Conservation (phyloP, 2,113 vertebrate genomes). For the Herpailurus yagouaroundi region DNA sequence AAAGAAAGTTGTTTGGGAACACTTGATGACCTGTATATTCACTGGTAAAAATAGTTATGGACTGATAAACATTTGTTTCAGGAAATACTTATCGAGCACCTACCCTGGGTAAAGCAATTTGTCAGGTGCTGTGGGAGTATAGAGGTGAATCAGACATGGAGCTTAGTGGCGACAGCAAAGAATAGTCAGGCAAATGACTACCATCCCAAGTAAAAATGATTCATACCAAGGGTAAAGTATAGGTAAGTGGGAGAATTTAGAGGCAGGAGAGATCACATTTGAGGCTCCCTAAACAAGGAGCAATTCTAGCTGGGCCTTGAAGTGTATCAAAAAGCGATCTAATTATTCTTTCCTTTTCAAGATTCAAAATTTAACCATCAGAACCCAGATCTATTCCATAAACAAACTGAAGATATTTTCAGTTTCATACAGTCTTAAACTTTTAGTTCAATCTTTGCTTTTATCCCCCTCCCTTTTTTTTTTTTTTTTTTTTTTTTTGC, state of each 20-base stretch:
- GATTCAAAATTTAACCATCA: constrained; percentile 3
- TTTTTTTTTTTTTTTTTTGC: too few relatives aligned
- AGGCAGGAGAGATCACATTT: neutral
- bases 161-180: neutral
- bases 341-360: constrained; percentile 41
- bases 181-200: neutral
- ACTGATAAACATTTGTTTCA: neutral
- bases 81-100: constrained; percentile 1
- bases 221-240: neutral
- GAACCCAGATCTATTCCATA: neutral
- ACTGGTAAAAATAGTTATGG: neutral
- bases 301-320: neutral
- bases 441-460: neutral
- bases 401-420: neutral
- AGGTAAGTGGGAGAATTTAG: neutral
- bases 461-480: neutral
- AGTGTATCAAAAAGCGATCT: neutral
- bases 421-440: constrained; percentile 24
- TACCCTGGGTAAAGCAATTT: neutral
- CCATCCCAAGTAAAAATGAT: constrained; percentile 2
- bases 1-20: constrained; percentile 24
- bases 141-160: neutral
- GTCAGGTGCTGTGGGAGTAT: neutral
- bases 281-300: neutral
- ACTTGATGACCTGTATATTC: neutral